Percentiles rank a stretch among this genome's conserved stretches.
Conservation (phyloP, 2,113 vertebrate genomes). For the Spheniscus mendiculus region DNA sequence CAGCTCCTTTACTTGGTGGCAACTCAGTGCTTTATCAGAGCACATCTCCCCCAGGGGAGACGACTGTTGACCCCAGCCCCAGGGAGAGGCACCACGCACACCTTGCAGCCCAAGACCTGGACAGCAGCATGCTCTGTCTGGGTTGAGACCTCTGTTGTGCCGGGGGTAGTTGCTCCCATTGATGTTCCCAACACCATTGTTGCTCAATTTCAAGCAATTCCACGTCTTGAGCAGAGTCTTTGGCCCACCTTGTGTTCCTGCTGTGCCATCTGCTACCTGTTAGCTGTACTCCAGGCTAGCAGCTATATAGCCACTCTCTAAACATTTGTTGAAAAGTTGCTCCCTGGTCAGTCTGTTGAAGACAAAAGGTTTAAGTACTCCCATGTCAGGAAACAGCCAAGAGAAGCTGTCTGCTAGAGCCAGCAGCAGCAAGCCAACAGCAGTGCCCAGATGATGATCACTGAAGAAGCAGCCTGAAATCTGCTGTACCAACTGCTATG, state of each 20-base stretch:
- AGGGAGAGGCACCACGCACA: neutral
- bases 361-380: neutral
- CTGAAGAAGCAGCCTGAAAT: neutral
- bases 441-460: neutral
- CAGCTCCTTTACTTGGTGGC: neutral
- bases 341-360: neutral
- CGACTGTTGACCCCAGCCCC: neutral
- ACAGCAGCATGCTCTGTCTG: neutral
- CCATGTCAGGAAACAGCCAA: neutral
- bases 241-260: neutral
- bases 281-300: neutral
- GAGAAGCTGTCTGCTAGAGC: neutral
- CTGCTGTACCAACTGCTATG: neutral
- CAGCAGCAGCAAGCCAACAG: neutral
- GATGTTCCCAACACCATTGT: neutral
- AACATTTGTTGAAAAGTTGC: neutral
- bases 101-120: neutral
- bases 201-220: neutral
- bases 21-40: neutral
- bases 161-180: neutral
- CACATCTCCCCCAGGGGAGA: too few relatives aligned
- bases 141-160: neutral
- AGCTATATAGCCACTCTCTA: neutral
- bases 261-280: neutral
- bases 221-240: neutral